Percentiles rank a stretch among this genome's conserved stretches.
Conservation (phyloP, 2,113 vertebrate species). For the Semicossyphus pulcher region DNA sequence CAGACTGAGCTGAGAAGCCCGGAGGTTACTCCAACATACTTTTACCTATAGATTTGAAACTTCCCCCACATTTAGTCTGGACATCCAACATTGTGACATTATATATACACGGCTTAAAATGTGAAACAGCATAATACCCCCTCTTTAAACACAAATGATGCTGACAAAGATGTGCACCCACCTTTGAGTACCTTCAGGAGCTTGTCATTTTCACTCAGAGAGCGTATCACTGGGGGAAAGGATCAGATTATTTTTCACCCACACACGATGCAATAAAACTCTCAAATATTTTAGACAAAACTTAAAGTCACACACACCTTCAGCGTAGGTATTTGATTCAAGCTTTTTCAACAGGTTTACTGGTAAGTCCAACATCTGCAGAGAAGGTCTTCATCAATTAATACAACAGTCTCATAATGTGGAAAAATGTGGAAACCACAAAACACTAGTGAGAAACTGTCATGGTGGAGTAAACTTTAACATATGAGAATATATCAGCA, state of each 20-base stretch:
- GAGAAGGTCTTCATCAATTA: not conserved
- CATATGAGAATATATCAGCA: too few relatives aligned
- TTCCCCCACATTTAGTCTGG: too few relatives aligned
- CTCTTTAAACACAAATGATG: not conserved
- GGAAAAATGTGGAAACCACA: too few relatives aligned
- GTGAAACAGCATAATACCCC: too few relatives aligned
- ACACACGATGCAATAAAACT: not conserved
- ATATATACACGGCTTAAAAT: too few relatives aligned
- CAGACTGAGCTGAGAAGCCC: too few relatives aligned
- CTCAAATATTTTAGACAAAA: not conserved
- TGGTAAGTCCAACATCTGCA: constrained; percentile 68
- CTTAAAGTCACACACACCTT: constrained; percentile 46
- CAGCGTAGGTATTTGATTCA: not conserved
- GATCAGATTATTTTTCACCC: not conserved
- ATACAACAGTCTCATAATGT: not conserved
- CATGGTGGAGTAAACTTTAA: too few relatives aligned
- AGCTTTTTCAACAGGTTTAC: not conserved
- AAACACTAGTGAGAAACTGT: too few relatives aligned
- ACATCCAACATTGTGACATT: too few relatives aligned
- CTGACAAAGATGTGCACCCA: constrained; percentile 28
- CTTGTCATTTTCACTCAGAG: constrained; percentile 34
- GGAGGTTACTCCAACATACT: too few relatives aligned
- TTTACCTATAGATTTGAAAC: too few relatives aligned
- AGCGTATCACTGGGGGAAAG: constrained; percentile 49
- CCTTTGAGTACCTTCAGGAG: constrained; percentile 52